These are phyloP conservation scores for Pyrgilauda ruficollis DNA, from an alignment of 2,113 vertebrate genomes.

Conservation along the genomic window DNA sequence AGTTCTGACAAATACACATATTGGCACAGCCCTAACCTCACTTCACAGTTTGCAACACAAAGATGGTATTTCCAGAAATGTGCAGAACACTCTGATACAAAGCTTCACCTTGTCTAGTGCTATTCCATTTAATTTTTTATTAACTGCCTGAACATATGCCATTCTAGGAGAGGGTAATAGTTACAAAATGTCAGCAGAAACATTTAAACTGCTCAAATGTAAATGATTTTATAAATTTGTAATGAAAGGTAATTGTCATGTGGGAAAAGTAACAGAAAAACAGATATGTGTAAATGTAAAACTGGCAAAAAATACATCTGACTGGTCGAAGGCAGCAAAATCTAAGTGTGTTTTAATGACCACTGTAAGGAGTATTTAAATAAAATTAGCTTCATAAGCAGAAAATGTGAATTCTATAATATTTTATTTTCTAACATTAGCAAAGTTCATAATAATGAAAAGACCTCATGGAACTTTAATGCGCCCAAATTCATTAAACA, in stretches of 20 bases:
- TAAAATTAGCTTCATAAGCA: constrained; percentile 77
- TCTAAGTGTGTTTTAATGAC: constrained; percentile 78
- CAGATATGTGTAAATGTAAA: constrained; percentile 77
- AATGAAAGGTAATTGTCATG: constrained; percentile 94
- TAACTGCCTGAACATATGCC: constrained; percentile 90
- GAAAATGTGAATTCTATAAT: constrained; percentile 81
- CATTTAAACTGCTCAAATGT: constrained; percentile 87
- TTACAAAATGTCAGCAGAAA: constrained; percentile 97
- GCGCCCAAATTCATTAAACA: constrained; percentile 70
- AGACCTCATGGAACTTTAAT: constrained; percentile 78
- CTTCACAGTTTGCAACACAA: constrained; percentile 80
- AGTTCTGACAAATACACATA: constrained; percentile 83
- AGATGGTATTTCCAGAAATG: constrained; percentile 82
- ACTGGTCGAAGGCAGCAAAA: constrained; percentile 70
- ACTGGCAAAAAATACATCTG: constrained; percentile 72
- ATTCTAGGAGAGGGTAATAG: constrained; percentile 90
- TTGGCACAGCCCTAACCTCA: constrained; percentile 78
- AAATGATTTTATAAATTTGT: constrained; percentile 96
- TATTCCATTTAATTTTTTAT: constrained; percentile 88
- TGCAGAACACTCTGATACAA: constrained; percentile 71
- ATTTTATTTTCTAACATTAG: constrained; percentile 83
- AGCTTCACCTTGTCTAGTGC: constrained; percentile 80
- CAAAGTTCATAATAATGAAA: constrained; percentile 77
- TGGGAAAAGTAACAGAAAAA: constrained; percentile 81
- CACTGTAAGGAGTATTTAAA: constrained; percentile 77